A percentile compares a stretch with the other conserved stretches of the same genome.
phyloP scores from a whole-genome alignment of 2,888 invertebrate genomes.

The Phaedon cochleariae region DNA sequence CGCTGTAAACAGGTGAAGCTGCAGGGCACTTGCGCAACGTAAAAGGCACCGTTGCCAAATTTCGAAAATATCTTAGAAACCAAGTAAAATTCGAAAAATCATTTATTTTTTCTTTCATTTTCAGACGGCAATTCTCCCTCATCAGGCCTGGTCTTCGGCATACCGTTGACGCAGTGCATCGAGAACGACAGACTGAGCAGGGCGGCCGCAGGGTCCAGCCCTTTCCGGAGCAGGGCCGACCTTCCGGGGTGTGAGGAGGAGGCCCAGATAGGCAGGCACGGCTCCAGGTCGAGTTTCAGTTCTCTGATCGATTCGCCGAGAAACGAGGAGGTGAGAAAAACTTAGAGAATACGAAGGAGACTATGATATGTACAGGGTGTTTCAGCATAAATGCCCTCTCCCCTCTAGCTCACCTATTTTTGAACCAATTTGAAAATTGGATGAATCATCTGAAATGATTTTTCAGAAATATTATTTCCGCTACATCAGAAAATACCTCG shows the following conservation, averaged over 20 bases:
- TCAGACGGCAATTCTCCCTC: slow-evolving; percentile 47
- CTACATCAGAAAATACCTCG: too few relatives aligned
- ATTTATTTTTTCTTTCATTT: slow-evolving; percentile 18
- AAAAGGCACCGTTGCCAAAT: too few relatives aligned
- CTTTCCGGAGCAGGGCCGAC: slow-evolving; percentile 50
- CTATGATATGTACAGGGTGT: too few relatives aligned
- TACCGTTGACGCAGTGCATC: slow-evolving; percentile 84
- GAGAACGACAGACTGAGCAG: slow-evolving; percentile 76
- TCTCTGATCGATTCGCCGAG: slow-evolving; percentile 70
- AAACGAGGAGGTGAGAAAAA: slow-evolving; percentile 66
- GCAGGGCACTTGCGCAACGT: too few relatives aligned
- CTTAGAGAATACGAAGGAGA: too few relatives aligned
- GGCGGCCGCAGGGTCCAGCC: slow-evolving; percentile 55
- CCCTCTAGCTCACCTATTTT: too few relatives aligned
- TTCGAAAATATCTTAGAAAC: too few relatives aligned
- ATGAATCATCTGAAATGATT: too few relatives aligned
- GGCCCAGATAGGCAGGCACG: slow-evolving; percentile 57
- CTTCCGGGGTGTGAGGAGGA: slow-evolving; percentile 54
- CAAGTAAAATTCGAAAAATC: neutral
- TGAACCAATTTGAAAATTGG: too few relatives aligned
- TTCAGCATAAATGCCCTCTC: too few relatives aligned
- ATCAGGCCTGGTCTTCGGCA: slow-evolving; percentile 83
- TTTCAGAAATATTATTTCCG: too few relatives aligned
- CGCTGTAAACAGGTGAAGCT: too few relatives aligned
- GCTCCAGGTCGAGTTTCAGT: slow-evolving; percentile 76